A percentile compares a stretch with the other conserved stretches of the same genome.
Evolutionary conservation across 2,113 vertebrate species (phyloP).

Genomic region (Ophthalmolycus amberensis): DNA sequence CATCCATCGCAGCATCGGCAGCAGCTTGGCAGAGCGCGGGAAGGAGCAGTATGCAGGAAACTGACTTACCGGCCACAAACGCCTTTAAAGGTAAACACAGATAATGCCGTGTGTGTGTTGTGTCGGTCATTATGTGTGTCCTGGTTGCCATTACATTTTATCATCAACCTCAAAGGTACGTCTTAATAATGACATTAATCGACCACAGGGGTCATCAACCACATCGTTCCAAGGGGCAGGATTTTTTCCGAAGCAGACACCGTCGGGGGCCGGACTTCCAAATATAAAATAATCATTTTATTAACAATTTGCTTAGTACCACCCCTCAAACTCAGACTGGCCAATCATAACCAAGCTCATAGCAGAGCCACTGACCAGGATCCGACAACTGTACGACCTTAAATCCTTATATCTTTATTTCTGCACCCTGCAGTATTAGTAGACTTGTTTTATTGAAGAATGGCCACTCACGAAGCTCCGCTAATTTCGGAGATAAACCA

Average conservation of each 20-base stretch:
- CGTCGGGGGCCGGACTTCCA: too few relatives aligned
- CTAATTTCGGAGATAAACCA: too few relatives aligned
- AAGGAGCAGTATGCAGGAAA: conserved; percentile 97
- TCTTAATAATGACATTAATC: background rate
- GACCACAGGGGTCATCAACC: too few relatives aligned
- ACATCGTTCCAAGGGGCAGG: background rate
- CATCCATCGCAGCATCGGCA: conserved; percentile 71
- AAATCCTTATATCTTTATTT: background rate
- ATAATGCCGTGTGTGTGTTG: background rate
- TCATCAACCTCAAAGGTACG: background rate
- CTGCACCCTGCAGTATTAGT: too few relatives aligned
- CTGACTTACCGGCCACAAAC: conserved; percentile 94
- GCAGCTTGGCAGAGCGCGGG: conserved; percentile 83
- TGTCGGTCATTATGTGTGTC: conserved; percentile 2
- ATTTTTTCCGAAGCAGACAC: too few relatives aligned
- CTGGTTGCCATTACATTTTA: background rate
- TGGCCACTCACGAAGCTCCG: too few relatives aligned
- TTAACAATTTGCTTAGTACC: background rate
- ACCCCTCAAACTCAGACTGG: background rate
- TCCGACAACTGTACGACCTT: background rate
- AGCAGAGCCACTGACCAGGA: too few relatives aligned
- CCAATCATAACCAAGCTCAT: background rate
- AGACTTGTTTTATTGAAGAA: too few relatives aligned
- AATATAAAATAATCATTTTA: too few relatives aligned
- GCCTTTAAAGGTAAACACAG: conserved; percentile 93